Evolutionary conservation across 2,888 invertebrate genomes (phyloP).

Genomic region (Andrena haemorrhoa): DNA sequence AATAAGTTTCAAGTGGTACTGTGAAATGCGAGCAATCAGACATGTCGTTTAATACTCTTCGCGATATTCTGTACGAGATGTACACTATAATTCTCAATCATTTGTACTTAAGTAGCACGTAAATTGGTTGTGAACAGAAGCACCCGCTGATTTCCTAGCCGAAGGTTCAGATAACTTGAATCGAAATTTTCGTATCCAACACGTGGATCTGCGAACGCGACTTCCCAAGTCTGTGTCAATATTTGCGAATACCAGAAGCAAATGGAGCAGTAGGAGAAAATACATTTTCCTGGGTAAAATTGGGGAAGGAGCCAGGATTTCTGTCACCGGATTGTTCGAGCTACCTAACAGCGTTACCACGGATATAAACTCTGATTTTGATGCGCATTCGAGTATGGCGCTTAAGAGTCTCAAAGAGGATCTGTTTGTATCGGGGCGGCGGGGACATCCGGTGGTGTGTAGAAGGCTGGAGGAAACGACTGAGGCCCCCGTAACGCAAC

Average conservation of each 20-base stretch:
- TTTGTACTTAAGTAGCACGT: too few relatives aligned
- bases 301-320: neutral
- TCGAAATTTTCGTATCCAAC: too few relatives aligned
- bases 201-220: too few relatives aligned
- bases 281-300: neutral
- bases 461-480: constrained; percentile 25
- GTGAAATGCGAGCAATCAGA: constrained; percentile 17
- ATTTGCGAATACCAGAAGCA: too few relatives aligned
- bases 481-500: constrained; percentile 55
- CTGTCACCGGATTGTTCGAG: neutral
- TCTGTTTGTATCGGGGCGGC: neutral
- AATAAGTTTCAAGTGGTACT: neutral
- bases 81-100: too few relatives aligned
- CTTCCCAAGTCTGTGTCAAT: too few relatives aligned
- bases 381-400: neutral
- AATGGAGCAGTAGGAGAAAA: neutral
- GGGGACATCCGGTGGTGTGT: constrained; percentile 14
- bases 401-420: neutral
- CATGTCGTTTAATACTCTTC: neutral
- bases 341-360: neutral
- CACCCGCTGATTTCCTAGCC: too few relatives aligned
- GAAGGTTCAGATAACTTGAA: too few relatives aligned
- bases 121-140: too few relatives aligned
- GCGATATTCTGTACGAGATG: too few relatives aligned
- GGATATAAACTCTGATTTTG: neutral